phyloP scores from a whole-genome alignment of 2,797 vertebrate genomes.

The Sebastes taczanowskii region DNA sequence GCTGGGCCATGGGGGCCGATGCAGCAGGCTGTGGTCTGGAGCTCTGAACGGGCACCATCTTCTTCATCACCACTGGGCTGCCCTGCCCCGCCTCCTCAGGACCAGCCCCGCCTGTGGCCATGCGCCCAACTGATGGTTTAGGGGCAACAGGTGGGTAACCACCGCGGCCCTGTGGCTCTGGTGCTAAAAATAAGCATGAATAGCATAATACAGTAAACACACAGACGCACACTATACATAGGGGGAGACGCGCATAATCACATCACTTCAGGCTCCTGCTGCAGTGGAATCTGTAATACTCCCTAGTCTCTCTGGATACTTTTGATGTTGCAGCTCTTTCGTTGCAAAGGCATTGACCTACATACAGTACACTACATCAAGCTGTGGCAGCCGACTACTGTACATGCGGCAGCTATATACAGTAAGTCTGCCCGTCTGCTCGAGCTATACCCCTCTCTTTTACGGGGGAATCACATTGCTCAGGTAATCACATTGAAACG shows the following conservation, averaged over 20 bases:
- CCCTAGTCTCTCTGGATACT: conserved; percentile 60
- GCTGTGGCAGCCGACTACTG: conserved; percentile 47
- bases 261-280: conserved; percentile 49
- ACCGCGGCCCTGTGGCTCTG: conserved; percentile 75
- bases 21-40: conserved; percentile 71
- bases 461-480: conserved; percentile 17
- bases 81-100: conserved; percentile 69
- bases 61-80: conserved; percentile 83
- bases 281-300: conserved; percentile 62
- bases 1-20: conserved; percentile 63
- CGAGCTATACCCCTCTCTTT: background rate
- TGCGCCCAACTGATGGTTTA: conserved; percentile 80
- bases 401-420: conserved; percentile 25
- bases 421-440: background rate
- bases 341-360: conserved; percentile 76
- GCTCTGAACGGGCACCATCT: conserved; percentile 84
- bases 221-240: conserved; percentile 30
- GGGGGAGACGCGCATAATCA: conserved; percentile 42
- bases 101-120: conserved; percentile 70
- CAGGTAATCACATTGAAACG: conserved; percentile 50
- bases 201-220: conserved; percentile 30
- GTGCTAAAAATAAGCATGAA: conserved; percentile 67
- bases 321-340: conserved; percentile 72
- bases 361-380: conserved; percentile 60
- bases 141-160: conserved; percentile 80